These are phyloP conservation scores for Colostygia pectinataria DNA, from an alignment of 2,888 invertebrate genomes.

Conservation along the genomic window DNA sequence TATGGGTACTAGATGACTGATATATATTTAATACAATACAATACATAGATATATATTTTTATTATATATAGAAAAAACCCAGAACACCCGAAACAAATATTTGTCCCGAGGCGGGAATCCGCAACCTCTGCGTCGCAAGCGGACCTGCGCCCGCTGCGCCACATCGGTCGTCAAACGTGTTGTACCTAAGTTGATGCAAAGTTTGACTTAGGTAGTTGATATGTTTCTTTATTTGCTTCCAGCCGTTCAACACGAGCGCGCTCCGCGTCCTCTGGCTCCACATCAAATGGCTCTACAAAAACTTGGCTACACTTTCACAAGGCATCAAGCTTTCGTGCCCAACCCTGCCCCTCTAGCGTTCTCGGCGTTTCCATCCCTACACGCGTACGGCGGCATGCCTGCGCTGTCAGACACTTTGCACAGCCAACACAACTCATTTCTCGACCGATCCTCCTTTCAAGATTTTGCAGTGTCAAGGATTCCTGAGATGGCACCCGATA, in stretches of 20 bases:
- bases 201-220: too few species aligned
- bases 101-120: too few species aligned
- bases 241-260: conserved; percentile 96
- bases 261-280: conserved; percentile 82
- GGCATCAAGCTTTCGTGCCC: conserved; percentile 54
- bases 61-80: too few species aligned
- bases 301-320: conserved; percentile 71
- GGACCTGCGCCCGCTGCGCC: too few species aligned
- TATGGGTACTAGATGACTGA: too few species aligned
- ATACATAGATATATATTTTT: too few species aligned
- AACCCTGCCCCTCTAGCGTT: conserved; percentile 50
- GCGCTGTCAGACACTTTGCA: conserved; percentile 45
- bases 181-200: too few species aligned
- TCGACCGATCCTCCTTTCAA: conserved; percentile 58
- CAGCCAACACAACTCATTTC: conserved; percentile 48
- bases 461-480: conserved; percentile 52
- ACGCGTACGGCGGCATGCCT: conserved; percentile 51
- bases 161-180: too few species aligned
- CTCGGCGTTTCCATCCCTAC: conserved; percentile 55
- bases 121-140: too few species aligned
- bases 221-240: too few species aligned
- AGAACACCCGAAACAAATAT: too few species aligned
- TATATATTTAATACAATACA: too few species aligned
- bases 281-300: conserved; percentile 74
- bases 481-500: conserved; percentile 53